Evolutionary conservation across 2,888 invertebrate species (phyloP).

Genomic region (Dryomyza anilis): DNA sequence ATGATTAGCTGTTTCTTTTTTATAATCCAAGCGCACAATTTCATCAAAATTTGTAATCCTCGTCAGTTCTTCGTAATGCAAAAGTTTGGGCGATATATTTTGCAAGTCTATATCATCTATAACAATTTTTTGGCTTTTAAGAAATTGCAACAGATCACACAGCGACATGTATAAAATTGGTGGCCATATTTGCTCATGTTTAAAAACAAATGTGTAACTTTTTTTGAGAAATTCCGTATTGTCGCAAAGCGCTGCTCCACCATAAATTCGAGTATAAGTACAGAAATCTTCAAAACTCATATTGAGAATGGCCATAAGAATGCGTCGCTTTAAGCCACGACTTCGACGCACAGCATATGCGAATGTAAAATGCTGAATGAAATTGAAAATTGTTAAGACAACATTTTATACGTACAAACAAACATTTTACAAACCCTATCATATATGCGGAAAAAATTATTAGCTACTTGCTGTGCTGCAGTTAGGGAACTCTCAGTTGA

Average conservation of each 20-base stretch:
- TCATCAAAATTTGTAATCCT: constrained; percentile 29
- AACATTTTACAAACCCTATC: too few relatives aligned
- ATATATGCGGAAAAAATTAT: too few relatives aligned
- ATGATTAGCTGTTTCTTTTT: constrained; percentile 18
- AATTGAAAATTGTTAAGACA: too few relatives aligned
- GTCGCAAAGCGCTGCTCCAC: not conserved
- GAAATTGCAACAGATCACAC: constrained; percentile 20
- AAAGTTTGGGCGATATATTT: constrained; percentile 32
- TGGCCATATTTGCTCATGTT: constrained; percentile 26
- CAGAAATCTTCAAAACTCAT: constrained; percentile 30
- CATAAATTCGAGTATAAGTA: constrained; percentile 21
- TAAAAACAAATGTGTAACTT: constrained; percentile 28
- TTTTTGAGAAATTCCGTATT: constrained; percentile 19
- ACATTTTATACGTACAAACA: too few relatives aligned
- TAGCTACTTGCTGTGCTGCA: too few relatives aligned
- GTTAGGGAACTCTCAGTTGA: too few relatives aligned
- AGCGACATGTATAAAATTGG: constrained; percentile 26
- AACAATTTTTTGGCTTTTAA: constrained; percentile 16
- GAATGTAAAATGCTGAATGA: constrained; percentile 26
- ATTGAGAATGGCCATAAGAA: constrained; percentile 12
- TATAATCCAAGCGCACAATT: constrained; percentile 24
- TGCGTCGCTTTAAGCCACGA: constrained; percentile 29
- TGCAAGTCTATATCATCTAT: constrained; percentile 19
- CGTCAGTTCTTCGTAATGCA: constrained; percentile 27
- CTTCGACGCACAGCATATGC: constrained; percentile 26